Evolutionary conservation across 2,797 vertebrate species (phyloP), one percentile per base, ranked within the genome.

Genomic region (Acanthopagrus latus): DNA sequence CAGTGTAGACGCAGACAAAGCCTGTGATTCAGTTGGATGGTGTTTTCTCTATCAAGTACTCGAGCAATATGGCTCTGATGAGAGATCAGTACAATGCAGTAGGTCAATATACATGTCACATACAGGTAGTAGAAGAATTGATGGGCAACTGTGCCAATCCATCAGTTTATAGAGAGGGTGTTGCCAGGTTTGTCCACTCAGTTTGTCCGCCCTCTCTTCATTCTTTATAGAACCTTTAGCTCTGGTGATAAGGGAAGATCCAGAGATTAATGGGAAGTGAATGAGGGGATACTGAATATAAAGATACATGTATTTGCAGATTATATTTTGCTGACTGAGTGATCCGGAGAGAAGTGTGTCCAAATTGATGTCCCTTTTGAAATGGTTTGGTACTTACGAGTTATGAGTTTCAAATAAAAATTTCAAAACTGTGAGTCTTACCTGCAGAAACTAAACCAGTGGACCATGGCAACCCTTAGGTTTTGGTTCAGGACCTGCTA

Each of bases 1-100:
- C 1, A 63, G 57, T 51, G 5, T 67, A 4, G 51, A 82, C 46
- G 57, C 63, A 7, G 70, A 70, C 20, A 78, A 64, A 2, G 69
- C 50, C 0, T n/a, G n/a, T n/a, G n/a, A n/a, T 82, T 65, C 13
- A 6, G 66, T 62, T 38, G n/a, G 59, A 0, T 76, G 69, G 63
- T 29, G 29, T 1, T 77, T 4, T 8, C 57, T 77, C 1, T 77
- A 68, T 12, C 38, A 43, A 23, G 21, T 25, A 23, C 11, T 69
- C 3, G 5, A 78, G 33, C 9, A 7, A 1, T 78, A 74, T 41
- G 67, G 64, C 38, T 74, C 83, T 13, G 59, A 55, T 29, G 5
- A 78, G 2, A 43, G 5, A 46, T 51, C 41, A 3, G 47, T 48
- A 1, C 27, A 56, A 3, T 64, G 27, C 7, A 29, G 51, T 52